Evolutionary conservation across 2,113 vertebrate genomes (phyloP).

Genomic region (Mustela nigripes): DNA sequence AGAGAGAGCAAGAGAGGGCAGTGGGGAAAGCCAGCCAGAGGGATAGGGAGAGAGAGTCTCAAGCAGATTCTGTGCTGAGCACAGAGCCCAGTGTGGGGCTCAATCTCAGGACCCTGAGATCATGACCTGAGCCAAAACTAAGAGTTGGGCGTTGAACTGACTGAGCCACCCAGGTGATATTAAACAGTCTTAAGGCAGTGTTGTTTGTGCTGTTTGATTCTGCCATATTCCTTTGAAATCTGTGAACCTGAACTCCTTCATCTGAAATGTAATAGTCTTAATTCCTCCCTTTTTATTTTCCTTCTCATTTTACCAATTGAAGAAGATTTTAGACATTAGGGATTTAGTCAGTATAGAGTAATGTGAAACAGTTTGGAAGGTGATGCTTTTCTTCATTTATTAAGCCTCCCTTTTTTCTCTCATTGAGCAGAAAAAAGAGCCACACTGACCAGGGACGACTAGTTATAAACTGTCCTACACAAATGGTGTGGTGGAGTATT

Average conservation of each 20-base stretch:
- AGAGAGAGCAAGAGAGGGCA: neutral
- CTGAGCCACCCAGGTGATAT: neutral
- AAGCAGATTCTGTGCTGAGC: neutral
- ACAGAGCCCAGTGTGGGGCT: neutral
- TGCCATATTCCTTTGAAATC: neutral
- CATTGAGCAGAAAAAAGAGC: neutral
- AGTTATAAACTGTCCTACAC: neutral
- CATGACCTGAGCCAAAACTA: neutral
- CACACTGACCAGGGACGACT: neutral
- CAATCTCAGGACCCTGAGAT: neutral
- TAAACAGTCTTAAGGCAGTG: neutral
- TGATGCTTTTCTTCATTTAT: neutral
- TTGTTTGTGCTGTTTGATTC: neutral
- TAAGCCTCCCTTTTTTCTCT: neutral
- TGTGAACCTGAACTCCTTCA: neutral
- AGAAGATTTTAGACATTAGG: too few relatives aligned
- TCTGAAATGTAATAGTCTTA: neutral
- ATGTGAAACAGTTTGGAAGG: neutral
- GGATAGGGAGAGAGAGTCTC: neutral
- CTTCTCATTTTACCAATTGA: neutral
- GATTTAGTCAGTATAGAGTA: neutral
- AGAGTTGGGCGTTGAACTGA: fast-evolving
- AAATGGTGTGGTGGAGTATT: neutral
- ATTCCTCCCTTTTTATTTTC: neutral
- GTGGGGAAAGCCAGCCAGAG: neutral